Evolutionary conservation across 2,797 vertebrate species (phyloP), one percentile per base, ranked within the genome.

Genomic region (Chelidonichthys spinosus): DNA sequence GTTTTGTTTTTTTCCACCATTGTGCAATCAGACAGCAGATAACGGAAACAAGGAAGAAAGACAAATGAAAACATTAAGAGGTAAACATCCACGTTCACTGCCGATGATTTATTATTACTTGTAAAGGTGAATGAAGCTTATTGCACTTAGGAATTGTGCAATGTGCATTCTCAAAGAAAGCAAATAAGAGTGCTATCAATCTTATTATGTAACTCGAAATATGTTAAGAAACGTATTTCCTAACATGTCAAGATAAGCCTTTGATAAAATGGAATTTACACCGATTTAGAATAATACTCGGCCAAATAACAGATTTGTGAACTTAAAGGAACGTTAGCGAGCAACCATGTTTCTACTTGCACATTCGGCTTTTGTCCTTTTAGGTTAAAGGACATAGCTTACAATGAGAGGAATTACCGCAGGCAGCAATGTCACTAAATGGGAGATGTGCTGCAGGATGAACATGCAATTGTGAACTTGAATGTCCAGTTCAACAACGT

Each of bases 401-500:
- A 43, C 13, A 11, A 11, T 43, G 18, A 10, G 10, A 49, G 8
- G n/a, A 25, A 50, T 11, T n/a, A 25, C 46, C 17, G 46, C 46
- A 46, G 6, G 44, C 47, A 18, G 47, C 49, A 50, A 50, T 50
- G n/a, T 25, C 8, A 52, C 25, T 53, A 74, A 39, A 69, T 44
- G 13, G 61, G 18, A 37, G 35, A 15, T 15, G n/a, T 1, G 7
- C 10, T 49, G 18, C 53, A 35, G 14, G 11, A 72, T 72, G 70
- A 76, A 76, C 39, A 69, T 66, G 49, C 2, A 42, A 15, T 37
- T 69, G 8, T 67, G 46, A 81, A 55, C 53, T 64, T 0, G 3
- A 59, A 43, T 4, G 44, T 53, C 36, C 36, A 70, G 78, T 72
- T 81, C 42, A 73, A 49, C 53, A 44, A 33, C 56, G 76, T 72